Evolutionary conservation across 2,797 vertebrate species (phyloP).

Genomic region (Trichosurus vulpecula): DNA sequence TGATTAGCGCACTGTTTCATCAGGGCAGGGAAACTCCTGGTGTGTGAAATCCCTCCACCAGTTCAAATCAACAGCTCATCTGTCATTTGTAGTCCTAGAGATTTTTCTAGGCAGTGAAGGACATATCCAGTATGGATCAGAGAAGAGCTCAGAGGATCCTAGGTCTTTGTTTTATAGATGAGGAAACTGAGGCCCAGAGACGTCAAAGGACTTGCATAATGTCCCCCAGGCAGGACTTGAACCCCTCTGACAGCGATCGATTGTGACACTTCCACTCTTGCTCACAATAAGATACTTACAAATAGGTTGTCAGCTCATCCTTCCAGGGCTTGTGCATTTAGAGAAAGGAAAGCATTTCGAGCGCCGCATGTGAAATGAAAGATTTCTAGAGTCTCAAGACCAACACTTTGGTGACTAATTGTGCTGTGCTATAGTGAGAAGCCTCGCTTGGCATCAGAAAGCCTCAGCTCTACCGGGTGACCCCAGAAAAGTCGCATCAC

Average conservation of each 20-base stretch:
- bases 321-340: slow-evolving; percentile 21
- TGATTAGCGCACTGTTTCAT: neutral
- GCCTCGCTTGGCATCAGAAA: neutral
- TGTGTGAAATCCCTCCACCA: neutral
- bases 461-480: neutral
- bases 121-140: neutral
- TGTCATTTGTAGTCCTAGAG: neutral
- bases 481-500: neutral
- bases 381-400: neutral
- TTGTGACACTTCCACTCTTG: neutral
- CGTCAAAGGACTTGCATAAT: neutral
- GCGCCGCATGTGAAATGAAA: neutral
- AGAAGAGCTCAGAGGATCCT: neutral
- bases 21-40: neutral
- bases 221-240: neutral
- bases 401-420: slow-evolving; percentile 27
- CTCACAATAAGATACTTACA: neutral
- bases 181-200: neutral
- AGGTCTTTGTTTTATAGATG: neutral
- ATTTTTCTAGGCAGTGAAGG: neutral
- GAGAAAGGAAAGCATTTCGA: too few relatives aligned
- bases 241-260: neutral
- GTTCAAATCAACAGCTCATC: neutral
- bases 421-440: neutral
- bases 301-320: neutral